Evolutionary conservation across 2,113 vertebrate species (phyloP), one percentile per base, ranked within the genome.

Genomic region (Callorhinus ursinus): DNA sequence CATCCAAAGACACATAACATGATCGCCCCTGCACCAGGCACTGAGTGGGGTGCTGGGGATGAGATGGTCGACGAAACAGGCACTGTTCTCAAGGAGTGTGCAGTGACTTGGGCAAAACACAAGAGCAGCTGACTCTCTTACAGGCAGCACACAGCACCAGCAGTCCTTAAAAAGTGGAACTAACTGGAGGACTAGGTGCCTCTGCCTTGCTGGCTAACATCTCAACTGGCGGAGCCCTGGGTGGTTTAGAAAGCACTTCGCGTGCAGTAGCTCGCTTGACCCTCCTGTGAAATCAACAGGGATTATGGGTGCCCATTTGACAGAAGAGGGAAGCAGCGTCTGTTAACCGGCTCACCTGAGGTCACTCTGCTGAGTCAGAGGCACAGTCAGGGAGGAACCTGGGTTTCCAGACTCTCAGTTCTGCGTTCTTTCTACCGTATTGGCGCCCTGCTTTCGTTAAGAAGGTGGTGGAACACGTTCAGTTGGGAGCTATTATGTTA

Each of bases 401-500:
- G 19, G 42, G 59, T 83, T 80, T 88, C 42, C 7, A 90, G 76
- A 83, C 18, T 71, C 33, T 61, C 74, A 63, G n/a, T 26, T 86
- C 28, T 31, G n/a, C 5, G 19, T 57, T 87, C 71, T 97, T 76
- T 81, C 3, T 24, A 51, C 11, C 15, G 26, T 8, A 39, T 1
- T 13, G 13, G 65, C 33, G 55, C 49, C 26, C 55, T 65, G 49
- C 28, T 92, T 96, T 65, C 84, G 55, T 92, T 93, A 63, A 80
- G 85, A 88, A 86, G 53, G 53, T 84, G 88, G 71, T 81, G 19
- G 79, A 36, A 82, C 61, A 86, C 31, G 57, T 93, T 96, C 77
- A 71, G 14, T 53, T 81, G 81, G 92, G 65, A 97, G 33, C 33
- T 61, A 84, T 15, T 72, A 59, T 10, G 63, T 42, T 53, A 84